Evolutionary conservation across 2,797 vertebrate genomes (phyloP), one percentile per base, ranked within the genome.

Genomic region (Chaetodon trifasciatus): DNA sequence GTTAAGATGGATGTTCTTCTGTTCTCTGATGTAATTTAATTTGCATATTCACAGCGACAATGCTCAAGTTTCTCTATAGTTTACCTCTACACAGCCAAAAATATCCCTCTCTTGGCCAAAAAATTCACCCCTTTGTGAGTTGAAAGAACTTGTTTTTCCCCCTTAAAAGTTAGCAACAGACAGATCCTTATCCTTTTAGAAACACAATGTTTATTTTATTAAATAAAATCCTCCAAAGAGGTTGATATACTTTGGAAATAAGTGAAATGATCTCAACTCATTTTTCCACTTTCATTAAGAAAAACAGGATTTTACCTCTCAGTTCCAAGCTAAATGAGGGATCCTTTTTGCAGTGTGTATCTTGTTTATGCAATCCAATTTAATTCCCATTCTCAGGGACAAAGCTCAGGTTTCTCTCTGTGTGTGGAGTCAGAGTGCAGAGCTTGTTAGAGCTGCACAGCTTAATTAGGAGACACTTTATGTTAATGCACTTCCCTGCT

Each of bases 401-500:
- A 80, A 77, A 68, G 64, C 73, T 78, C 28, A 15, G 49, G 47
- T 56, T 70, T 57, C 46, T 76, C 1, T 81, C 1, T 74, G 67
- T 72, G 3, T 58, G 71, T 49, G 55, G 75, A 79, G 75, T 63
- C 56, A 58, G 64, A 80, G 65, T 47, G 58, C 57, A 68, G 42
- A 86, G 84, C 92, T 94, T 88, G 89, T 94, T 94, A 92, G 86
- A 56, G 84, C 81, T 74, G 82, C 85, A 67, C 86, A 78, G 74
- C 84, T 91, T 91, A 91, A 92, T 94, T 92, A 90, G 47, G 72
- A 79, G 79, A 82, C 70, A 70, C 84, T 86, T 91, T 88, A 92
- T 92, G 91, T 79, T 86, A 94, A 93, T 93, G 81, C 42, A 17
- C 70, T 69, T 86, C 81, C 79, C 84, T 82, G 84, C 78, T 84